Evolutionary conservation across 2,888 invertebrate species (phyloP), one percentile per base, ranked within the genome.

Genomic region (Galerucella pusilla): DNA sequence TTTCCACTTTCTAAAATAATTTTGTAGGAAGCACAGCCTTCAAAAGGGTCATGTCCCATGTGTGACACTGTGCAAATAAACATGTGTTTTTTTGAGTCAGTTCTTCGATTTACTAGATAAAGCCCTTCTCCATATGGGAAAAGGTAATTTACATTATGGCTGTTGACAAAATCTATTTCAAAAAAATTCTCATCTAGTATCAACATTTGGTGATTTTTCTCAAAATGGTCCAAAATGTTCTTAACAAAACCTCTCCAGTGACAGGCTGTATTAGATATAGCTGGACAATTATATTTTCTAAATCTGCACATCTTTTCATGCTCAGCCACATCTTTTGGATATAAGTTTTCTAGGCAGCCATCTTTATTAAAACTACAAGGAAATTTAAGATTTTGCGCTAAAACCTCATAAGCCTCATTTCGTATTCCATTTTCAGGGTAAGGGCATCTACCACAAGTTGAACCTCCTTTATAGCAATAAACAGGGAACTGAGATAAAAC

Each of bases 121-220:
- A 84, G 73, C 35, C 83, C 81, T 20, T 84, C 84, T 14, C 78
- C 77, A 76, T 81, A 81, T 2, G 80, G 77, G 52, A 85, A 72
- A 12, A 86, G 68, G 78, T 82, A 85, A 77, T 83, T 82, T 71
- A 83, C 84, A 35, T 82, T 82, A 68, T 85, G 84, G 25, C 77
- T 81, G 70, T 83, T 83, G 10, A 85, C 63, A 61, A 86, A 82
- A 81, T 86, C 83, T 11, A 87, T 63, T 79, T 86, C 86, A 75
- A 86, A 84, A 52, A 78, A 77, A 1, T 79, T 75, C 59, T 83
- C 79, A 54, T 78, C 80, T 64, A 86, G 70, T n/a, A 85, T 76
- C 61, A 83, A 80, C 7, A 77, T 73, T 2, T 81, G 79, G 78
- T 87, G 87, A 46, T 78, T 74, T 0, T 79, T 75, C 76, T 84